Evolutionary conservation across 2,797 vertebrate genomes (phyloP).

Genomic region (Galagoides demidoff): DNA sequence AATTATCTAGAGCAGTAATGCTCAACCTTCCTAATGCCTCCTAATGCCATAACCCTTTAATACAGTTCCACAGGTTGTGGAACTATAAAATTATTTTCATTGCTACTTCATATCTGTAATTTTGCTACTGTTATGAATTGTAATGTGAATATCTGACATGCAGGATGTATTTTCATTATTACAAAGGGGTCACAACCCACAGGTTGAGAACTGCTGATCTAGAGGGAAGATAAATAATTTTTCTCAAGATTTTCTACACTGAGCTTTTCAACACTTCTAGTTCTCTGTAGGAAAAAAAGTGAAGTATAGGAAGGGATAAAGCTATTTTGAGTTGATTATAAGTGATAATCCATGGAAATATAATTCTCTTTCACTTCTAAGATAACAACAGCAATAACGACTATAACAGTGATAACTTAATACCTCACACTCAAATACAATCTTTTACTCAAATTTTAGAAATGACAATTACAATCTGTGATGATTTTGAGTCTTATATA

Average conservation of each 20-base stretch:
- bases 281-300: background rate
- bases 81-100: too few species aligned
- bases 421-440: background rate
- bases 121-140: too few species aligned
- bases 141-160: too few species aligned
- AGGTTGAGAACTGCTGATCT: background rate
- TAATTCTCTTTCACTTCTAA: background rate
- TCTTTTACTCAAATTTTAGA: background rate
- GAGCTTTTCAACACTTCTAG: background rate
- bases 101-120: too few species aligned
- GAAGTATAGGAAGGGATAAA: background rate
- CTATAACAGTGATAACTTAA: background rate
- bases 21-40: too few species aligned
- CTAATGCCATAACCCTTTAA: too few species aligned
- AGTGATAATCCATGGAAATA: background rate
- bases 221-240: background rate
- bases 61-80: too few species aligned
- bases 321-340: conserved; percentile 5
- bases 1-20: background rate
- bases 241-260: background rate
- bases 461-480: background rate
- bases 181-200: too few species aligned
- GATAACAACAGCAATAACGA: background rate
- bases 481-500: background rate
- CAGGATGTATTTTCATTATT: too few species aligned